Evolutionary conservation across 2,888 invertebrate species (phyloP).

Genomic region (Heliconius ismenius): DNA sequence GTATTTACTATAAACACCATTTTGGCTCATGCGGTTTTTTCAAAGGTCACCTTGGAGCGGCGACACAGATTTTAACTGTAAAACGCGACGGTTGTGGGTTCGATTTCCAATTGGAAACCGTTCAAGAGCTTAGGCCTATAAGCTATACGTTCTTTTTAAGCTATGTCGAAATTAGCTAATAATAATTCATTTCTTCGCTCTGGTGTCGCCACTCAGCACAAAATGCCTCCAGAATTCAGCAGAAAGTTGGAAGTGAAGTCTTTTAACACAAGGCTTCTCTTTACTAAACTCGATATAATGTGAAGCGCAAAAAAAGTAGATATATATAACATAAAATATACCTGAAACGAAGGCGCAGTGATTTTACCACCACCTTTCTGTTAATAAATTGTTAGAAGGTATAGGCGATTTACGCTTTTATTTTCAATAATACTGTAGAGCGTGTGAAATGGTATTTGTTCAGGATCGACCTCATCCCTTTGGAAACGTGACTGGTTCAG

Average conservation of each 20-base stretch:
- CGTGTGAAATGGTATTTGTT: conserved; percentile 45
- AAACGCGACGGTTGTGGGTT: no score
- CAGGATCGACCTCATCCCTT: conserved; percentile 39
- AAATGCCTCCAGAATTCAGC: no score
- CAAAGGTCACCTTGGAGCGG: background rate
- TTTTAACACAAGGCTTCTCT: no score
- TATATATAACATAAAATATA: background rate
- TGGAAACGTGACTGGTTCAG: conserved; percentile 43
- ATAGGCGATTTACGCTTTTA: conserved; percentile 39
- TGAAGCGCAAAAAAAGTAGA: background rate
- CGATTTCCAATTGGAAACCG: no score
- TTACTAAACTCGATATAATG: no score
- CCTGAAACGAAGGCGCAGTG: background rate
- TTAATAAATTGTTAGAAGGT: conserved; percentile 34
- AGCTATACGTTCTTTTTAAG: no score
- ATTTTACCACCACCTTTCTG: conserved; percentile 23
- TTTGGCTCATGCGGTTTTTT: background rate
- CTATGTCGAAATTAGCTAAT: no score
- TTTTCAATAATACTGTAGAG: conserved; percentile 40
- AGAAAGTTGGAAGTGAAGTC: no score
- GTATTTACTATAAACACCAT: background rate
- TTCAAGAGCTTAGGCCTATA: no score
- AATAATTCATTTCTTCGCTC: no score
- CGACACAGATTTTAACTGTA: no score
- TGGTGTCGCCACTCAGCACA: no score